Evolutionary conservation across 1,140 invertebrate genomes (phyloP).

Genomic region (Cheumatopsyche charites): DNA sequence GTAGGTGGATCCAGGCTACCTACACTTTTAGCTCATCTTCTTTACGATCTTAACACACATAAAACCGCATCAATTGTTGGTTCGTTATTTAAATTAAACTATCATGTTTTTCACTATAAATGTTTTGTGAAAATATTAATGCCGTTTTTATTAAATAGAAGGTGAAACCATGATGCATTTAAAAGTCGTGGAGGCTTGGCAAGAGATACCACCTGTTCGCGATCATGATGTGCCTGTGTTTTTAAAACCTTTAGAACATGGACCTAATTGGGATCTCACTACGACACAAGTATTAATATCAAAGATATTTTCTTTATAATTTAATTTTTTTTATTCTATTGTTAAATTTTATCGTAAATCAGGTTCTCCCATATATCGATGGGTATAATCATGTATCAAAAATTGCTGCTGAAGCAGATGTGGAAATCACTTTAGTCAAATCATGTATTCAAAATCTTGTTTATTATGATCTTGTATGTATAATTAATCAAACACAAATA

Average conservation of each 20-base stretch:
- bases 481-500: not conserved
- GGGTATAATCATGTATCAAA: conserved; percentile 90
- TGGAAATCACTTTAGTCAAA: conserved; percentile 93
- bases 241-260: conserved; percentile 55
- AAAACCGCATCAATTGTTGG: conserved; percentile 79
- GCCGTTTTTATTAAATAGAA: conserved; percentile 56
- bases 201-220: conserved; percentile 80
- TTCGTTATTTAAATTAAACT: conserved; percentile 49
- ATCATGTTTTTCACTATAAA: not conserved
- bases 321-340: not conserved
- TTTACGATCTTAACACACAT: conserved; percentile 79
- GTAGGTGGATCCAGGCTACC: conserved; percentile 69
- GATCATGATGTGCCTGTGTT: conserved; percentile 93
- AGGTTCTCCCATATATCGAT: conserved; percentile 88
- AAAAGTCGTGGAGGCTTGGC: conserved; percentile 76
- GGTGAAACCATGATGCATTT: conserved; percentile 81
- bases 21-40: conserved; percentile 76
- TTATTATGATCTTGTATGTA: conserved; percentile 69
- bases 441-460: conserved; percentile 93
- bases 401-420: conserved; percentile 83
- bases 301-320: not conserved
- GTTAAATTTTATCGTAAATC: conserved; percentile 45
- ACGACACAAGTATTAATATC: conserved; percentile 79
- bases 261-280: conserved; percentile 83
- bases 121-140: not conserved